Conservation (phyloP, 2,888 invertebrate genomes). For the Polyploca ridens region DNA sequence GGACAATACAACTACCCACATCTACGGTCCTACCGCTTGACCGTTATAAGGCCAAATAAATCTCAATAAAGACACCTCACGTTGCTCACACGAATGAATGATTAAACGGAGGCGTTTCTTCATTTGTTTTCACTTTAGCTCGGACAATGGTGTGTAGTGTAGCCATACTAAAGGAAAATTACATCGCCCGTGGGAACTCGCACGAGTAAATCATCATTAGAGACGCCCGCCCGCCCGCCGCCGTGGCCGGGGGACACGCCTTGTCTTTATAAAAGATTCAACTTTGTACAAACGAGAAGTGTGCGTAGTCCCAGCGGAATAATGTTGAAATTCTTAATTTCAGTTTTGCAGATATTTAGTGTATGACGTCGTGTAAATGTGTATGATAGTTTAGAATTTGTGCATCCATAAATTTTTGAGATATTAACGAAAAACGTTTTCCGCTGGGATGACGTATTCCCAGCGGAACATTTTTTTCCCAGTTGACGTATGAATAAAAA, state of each 20-base stretch:
- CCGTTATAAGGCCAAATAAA: constrained; percentile 70
- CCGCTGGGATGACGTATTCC: no score
- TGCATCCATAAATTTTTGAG: no score
- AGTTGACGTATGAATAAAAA: no score
- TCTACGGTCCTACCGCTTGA: constrained; percentile 40
- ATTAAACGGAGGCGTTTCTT: constrained; percentile 77
- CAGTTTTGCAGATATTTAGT: no score
- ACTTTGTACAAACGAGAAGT: constrained; percentile 74
- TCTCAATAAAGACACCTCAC: constrained; percentile 69
- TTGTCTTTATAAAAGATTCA: constrained; percentile 81
- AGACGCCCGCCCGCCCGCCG: constrained; percentile 28
- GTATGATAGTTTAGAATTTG: no score
- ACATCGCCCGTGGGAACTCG: constrained; percentile 74
- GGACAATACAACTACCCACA: constrained; percentile 16
- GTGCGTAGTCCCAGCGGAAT: no score
- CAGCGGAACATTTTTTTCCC: no score
- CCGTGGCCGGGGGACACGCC: constrained; percentile 59
- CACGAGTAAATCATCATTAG: constrained; percentile 80
- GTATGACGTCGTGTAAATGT: no score
- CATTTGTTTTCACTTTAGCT: constrained; percentile 80
- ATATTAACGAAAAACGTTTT: no score
- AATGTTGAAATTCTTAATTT: no score
- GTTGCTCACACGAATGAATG: constrained; percentile 71
- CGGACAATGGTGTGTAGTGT: constrained; percentile 63
- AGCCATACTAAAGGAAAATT: constrained; percentile 75